phyloP scores from a whole-genome alignment of 2,888 invertebrate genomes.

The Catocala nupta region DNA sequence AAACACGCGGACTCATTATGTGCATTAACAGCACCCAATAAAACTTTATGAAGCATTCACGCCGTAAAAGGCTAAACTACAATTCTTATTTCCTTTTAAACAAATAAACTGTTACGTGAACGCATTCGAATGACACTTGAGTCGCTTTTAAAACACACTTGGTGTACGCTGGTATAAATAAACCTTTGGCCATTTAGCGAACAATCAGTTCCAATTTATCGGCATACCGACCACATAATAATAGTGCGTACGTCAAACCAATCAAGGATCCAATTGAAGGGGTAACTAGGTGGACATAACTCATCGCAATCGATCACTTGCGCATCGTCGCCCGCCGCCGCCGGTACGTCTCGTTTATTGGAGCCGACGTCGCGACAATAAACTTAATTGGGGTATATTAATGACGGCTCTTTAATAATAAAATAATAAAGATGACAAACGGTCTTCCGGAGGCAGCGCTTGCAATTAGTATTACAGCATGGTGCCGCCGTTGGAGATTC shows the following conservation, averaged over 20 bases:
- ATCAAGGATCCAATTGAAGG: constrained; percentile 85
- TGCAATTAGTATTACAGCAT: constrained; percentile 65
- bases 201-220: constrained; percentile 82
- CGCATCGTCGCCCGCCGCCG: constrained; percentile 65
- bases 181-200: constrained; percentile 64
- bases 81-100: constrained; percentile 58
- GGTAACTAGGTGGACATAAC: constrained; percentile 85
- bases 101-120: constrained; percentile 52
- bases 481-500: constrained; percentile 13
- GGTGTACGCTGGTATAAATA: constrained; percentile 50
- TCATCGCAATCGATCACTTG: constrained; percentile 81
- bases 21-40: constrained; percentile 66
- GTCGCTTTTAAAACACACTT: constrained; percentile 36
- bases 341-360: constrained; percentile 80
- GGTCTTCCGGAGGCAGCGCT: constrained; percentile 65
- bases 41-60: constrained; percentile 66
- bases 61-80: constrained; percentile 62
- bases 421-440: constrained; percentile 79
- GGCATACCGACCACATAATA: constrained; percentile 72
- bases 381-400: constrained; percentile 84
- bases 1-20: constrained; percentile 64
- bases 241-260: constrained; percentile 82
- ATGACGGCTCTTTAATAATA: constrained; percentile 80
- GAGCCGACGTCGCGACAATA: constrained; percentile 80
- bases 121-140: constrained; percentile 35